Conservation (phyloP, 2,113 vertebrate genomes). For the Silurus asotus region DNA sequence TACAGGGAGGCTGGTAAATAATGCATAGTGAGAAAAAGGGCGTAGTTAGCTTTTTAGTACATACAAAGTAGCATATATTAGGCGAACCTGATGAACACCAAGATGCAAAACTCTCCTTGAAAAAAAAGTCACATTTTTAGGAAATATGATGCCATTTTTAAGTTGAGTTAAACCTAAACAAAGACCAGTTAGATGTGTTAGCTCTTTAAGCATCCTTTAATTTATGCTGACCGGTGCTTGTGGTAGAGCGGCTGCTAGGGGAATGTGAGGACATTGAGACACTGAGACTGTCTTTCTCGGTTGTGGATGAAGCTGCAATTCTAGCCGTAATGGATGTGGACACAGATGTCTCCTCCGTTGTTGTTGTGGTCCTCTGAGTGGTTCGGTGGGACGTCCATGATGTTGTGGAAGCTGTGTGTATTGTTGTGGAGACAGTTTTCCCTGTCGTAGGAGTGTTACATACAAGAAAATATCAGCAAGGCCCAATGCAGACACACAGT, state of each 20-base stretch:
- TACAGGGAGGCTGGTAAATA: neutral
- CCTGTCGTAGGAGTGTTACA: constrained; percentile 39
- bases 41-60: neutral
- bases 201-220: neutral
- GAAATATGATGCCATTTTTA: neutral
- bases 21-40: neutral
- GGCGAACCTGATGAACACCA: neutral
- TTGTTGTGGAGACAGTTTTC: constrained; percentile 14
- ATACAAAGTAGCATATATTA: neutral
- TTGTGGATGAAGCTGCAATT: constrained; percentile 15
- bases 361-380: constrained; percentile 32
- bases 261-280: neutral
- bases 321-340: constrained; percentile 15
- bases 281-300: constrained; percentile 9
- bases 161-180: neutral
- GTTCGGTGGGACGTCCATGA: neutral
- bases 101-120: neutral
- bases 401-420: constrained; percentile 30
- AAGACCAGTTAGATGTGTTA: constrained; percentile 1
- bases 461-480: constrained; percentile 9
- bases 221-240: neutral
- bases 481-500: neutral
- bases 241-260: neutral
- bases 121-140: neutral
- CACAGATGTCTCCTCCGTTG: neutral